A percentile compares a stretch with the other conserved stretches of the same genome.
phyloP scores from a whole-genome alignment of 2,797 vertebrate genomes.

The Sarcoramphus papa region DNA sequence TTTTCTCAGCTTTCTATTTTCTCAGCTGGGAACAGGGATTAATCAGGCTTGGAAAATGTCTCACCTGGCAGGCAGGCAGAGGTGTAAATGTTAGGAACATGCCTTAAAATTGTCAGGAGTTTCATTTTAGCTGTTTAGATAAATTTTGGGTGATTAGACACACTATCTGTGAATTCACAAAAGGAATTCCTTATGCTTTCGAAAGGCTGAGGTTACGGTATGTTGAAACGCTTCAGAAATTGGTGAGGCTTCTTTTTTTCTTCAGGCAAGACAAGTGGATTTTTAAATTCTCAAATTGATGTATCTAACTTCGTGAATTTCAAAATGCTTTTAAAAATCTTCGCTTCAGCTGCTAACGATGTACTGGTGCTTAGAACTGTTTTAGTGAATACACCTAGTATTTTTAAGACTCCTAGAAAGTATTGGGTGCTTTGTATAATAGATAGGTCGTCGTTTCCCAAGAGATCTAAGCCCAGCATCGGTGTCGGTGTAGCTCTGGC shows the following conservation, averaged over 20 bases:
- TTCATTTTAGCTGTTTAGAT: not conserved
- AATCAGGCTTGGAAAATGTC: not conserved
- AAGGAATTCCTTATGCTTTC: not conserved
- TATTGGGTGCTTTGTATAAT: not conserved
- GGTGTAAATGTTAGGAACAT: not conserved
- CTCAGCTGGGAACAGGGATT: not conserved
- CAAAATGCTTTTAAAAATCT: not conserved
- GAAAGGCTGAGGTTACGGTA: not conserved
- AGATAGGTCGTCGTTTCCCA: accelerated
- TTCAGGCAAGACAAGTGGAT: not conserved
- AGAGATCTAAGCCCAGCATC: not conserved
- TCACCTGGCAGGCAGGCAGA: not conserved
- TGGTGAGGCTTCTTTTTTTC: not conserved
- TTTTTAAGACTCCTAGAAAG: not conserved
- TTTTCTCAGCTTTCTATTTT: not conserved
- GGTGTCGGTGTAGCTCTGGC: not conserved
- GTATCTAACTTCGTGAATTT: not conserved
- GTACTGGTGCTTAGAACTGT: not conserved
- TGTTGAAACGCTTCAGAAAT: not conserved
- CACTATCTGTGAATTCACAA: not conserved
- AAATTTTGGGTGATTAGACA: not conserved
- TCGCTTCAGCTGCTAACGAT: not conserved
- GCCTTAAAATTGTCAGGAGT: not conserved
- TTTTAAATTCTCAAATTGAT: not conserved
- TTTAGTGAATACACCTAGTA: not conserved